Evolutionary conservation across 1,140 invertebrate species (phyloP).

Genomic region (Brachionus asplanchnoidis): DNA sequence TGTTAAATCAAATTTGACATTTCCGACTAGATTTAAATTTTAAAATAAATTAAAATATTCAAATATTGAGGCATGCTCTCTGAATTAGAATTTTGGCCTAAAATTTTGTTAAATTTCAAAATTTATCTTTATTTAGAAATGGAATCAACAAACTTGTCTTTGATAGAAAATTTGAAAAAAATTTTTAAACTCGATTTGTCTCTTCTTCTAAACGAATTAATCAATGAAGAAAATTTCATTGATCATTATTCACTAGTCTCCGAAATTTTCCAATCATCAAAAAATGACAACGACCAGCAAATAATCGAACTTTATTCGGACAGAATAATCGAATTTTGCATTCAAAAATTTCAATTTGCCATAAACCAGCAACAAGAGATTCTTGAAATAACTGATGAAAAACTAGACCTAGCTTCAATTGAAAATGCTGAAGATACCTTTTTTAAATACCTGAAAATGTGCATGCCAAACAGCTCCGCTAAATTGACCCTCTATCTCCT

Average conservation of each 20-base stretch:
- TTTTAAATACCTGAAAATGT: constrained; percentile 6
- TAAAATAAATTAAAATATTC: background rate
- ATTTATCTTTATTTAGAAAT: background rate
- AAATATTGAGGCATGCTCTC: background rate
- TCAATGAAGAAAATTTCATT: constrained; percentile 7
- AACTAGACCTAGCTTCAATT: background rate
- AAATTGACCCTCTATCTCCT: background rate
- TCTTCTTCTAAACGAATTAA: constrained; percentile 6
- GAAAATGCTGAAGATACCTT: background rate
- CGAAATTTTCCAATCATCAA: background rate
- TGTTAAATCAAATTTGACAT: background rate
- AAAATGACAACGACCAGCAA: background rate
- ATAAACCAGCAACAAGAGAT: background rate
- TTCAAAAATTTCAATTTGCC: constrained; percentile 3
- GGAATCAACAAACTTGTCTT: background rate
- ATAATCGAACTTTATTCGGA: background rate
- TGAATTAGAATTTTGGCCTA: background rate
- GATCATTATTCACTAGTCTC: background rate
- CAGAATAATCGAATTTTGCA: constrained; percentile 28
- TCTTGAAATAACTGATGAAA: background rate
- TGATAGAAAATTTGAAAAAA: constrained; percentile 31
- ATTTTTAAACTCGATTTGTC: constrained; percentile 25
- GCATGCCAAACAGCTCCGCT: background rate
- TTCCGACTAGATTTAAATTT: background rate
- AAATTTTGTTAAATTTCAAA: background rate